These are phyloP conservation scores for Calvadosia cruxmelitensis DNA, from an alignment of 30 jellyfish, hydroid and myxozoan genomes.

Conservation along the genomic window DNA sequence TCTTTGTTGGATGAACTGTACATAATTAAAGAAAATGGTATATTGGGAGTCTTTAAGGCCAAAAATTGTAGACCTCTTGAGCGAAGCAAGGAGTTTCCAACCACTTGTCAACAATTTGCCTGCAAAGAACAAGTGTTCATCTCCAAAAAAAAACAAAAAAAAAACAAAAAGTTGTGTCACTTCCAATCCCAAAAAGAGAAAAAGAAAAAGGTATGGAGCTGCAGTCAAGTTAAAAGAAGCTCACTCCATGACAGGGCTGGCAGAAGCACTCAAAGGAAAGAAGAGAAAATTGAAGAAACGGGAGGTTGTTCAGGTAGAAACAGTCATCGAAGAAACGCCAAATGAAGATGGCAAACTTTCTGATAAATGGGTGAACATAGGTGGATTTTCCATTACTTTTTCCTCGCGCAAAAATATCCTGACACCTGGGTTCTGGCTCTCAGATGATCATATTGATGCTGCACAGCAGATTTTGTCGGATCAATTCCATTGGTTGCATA, in stretches of 20 bases:
- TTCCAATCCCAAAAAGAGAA: background rate
- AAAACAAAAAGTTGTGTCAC: background rate
- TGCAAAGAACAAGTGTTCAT: slow-evolving; percentile 6
- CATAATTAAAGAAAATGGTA: background rate
- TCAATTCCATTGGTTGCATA: background rate
- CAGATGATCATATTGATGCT: background rate
- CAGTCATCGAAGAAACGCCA: background rate
- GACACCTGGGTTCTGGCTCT: background rate
- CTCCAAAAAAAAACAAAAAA: slow-evolving; percentile 5
- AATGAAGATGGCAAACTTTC: no score
- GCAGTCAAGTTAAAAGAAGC: background rate
- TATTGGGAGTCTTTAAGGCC: background rate
- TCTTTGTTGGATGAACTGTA: slow-evolving; percentile 8
- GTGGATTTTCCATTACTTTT: background rate
- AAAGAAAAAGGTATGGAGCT: background rate
- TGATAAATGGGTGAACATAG: background rate
- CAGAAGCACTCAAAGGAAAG: background rate
- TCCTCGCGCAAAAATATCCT: background rate
- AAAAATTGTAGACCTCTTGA: background rate
- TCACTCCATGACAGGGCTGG: background rate
- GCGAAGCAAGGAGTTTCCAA: background rate
- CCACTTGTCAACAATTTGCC: slow-evolving; percentile 4
- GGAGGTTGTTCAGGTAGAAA: background rate
- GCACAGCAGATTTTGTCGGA: background rate
- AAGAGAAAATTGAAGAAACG: background rate